Base-by-base conservation (phyloP, 1,140 invertebrate species). In the Araneus ventricosus region DNA sequence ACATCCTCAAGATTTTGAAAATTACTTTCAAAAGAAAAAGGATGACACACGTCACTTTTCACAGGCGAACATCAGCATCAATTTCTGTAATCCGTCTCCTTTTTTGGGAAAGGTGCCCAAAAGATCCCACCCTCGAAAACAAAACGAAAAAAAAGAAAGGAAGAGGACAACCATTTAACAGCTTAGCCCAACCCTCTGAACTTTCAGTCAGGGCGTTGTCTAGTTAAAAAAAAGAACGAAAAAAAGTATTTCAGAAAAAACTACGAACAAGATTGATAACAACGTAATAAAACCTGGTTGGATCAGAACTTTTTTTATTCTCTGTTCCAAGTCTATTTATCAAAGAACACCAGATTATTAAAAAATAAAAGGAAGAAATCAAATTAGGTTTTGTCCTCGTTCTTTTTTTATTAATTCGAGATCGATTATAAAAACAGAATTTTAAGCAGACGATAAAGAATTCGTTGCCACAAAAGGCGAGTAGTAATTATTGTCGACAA, bases 261-360 rank as follows among this genome's bases (percentile, higher is more conserved):
- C 70, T 30, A 20, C 70, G 70, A 75, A 30, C 10, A 75, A 37
- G 34, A 75, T 75, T 75, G 70, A 75, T 75, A 75, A 75, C 70
- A 75, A 75, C 59, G 59, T 63, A 24, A 63, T 63, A 63, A 63
- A 63, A 63, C 17, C 67, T 37, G 34, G 63, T 34, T 75, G 70
- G 34, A 34, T 75, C 30, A 75, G 63, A 67, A 34, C 14, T 75
- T 75, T 75, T 75, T 67, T 34, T 75, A 22, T 75, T 37, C 37
- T 75, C 27, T 8, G 34, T 37, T 37, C 70, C 5, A 34, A 34
- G 30, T 17, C 70, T 75, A 75, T 75, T 34, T 75, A 75, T 75
- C 70, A 37, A 75, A 6, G 34, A 75, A 75, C 4, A 34, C 14
- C 14, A 75, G 70, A 75, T 75, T 75, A 75, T 20, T 17, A 22